Percentiles rank a stretch among this genome's conserved stretches.
Evolutionary conservation across 2,113 vertebrate genomes (phyloP).

Genomic region (Myiopsitta monachus): DNA sequence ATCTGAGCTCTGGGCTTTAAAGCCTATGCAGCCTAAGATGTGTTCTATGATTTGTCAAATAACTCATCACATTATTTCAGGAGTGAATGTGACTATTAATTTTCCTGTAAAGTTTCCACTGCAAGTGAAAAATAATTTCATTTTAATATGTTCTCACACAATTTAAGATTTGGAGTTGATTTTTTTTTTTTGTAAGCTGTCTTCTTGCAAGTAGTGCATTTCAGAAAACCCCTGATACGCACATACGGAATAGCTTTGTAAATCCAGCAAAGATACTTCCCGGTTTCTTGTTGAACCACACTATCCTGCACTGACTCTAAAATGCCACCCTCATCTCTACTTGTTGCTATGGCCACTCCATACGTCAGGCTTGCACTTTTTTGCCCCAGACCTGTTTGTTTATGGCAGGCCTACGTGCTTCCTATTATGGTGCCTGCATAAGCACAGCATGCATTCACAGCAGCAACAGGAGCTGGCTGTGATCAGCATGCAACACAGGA

Average conservation of each 20-base stretch:
- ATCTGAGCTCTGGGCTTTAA: background rate
- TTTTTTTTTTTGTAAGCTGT: background rate
- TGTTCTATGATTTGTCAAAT: background rate
- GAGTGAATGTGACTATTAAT: background rate
- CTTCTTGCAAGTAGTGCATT: background rate
- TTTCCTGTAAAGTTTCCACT: background rate
- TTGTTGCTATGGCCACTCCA: constrained; percentile 64
- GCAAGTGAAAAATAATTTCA: background rate
- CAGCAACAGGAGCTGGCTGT: background rate
- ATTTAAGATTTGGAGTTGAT: background rate
- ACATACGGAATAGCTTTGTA: background rate
- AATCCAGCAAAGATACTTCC: background rate
- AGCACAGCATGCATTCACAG: background rate
- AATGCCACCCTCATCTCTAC: constrained; percentile 32
- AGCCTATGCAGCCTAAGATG: background rate
- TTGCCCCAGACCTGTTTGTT: background rate
- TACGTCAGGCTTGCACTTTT: constrained; percentile 15
- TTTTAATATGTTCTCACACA: background rate
- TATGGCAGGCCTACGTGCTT: constrained; percentile 52
- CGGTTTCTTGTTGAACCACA: constrained; percentile 10
- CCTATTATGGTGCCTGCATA: constrained; percentile 51
- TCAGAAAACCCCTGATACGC: background rate
- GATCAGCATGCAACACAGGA: constrained; percentile 48
- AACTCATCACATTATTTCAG: background rate
- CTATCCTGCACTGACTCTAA: constrained; percentile 22